Evolutionary conservation across 92 coral and sea anemone genomes (phyloP).

Genomic region (Porites lobata): DNA sequence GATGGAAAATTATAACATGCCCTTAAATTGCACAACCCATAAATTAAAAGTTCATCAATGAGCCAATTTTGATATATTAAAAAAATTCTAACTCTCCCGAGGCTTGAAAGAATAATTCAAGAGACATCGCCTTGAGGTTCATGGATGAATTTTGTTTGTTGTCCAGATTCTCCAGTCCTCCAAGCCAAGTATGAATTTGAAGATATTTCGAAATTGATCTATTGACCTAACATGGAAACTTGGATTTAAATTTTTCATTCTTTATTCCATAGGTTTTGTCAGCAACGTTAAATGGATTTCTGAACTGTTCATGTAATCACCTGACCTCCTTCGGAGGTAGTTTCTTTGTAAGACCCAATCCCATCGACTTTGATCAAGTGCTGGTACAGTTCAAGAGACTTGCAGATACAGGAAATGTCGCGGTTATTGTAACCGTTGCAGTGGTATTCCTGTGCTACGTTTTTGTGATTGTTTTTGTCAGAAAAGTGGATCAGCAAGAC

Average conservation of each 20-base stretch:
- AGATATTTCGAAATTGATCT: too few species aligned
- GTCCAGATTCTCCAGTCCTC: too few species aligned
- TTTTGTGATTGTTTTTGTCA: conserved; percentile 24
- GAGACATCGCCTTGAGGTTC: too few species aligned
- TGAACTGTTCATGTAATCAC: conserved; percentile 49
- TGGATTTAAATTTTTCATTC: not conserved
- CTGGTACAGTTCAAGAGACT: conserved; percentile 36
- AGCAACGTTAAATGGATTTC: conserved; percentile 16
- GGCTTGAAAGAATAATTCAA: too few species aligned
- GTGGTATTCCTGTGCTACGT: conserved; percentile 36
- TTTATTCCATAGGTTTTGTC: conserved; percentile 28
- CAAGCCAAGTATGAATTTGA: too few species aligned
- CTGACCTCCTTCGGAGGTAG: conserved; percentile 59
- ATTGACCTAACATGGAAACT: not conserved
- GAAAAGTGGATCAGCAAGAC: conserved; percentile 41
- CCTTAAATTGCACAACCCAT: too few species aligned
- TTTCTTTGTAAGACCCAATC: conserved; percentile 56
- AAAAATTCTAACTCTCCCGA: too few species aligned
- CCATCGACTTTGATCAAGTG: conserved; percentile 59
- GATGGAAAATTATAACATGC: too few species aligned
- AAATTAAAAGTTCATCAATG: too few species aligned
- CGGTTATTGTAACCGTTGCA: conserved; percentile 47
- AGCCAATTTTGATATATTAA: too few species aligned
- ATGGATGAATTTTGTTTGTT: too few species aligned
- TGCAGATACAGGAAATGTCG: conserved; percentile 51